Percentiles rank a stretch among this genome's conserved stretches.
Evolutionary conservation across 2,888 invertebrate genomes (phyloP).

Genomic region (Drosophila lacicola): DNA sequence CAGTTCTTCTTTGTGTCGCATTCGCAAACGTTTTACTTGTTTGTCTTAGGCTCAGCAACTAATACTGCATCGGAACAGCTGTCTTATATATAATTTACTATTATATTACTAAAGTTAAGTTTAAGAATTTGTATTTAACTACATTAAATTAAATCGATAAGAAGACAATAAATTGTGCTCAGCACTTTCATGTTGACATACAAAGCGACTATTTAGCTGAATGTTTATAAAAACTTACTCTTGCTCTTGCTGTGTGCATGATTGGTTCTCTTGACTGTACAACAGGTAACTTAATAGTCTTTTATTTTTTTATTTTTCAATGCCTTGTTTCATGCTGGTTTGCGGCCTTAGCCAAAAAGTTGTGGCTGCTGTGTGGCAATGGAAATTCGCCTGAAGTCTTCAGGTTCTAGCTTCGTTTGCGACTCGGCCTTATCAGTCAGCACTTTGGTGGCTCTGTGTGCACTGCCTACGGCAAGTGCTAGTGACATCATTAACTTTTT

Average conservation of each 20-base stretch:
- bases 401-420: neutral
- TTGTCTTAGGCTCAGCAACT: no score
- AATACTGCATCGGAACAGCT: no score
- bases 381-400: neutral
- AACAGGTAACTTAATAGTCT: constrained; percentile 42
- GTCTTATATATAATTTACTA: no score
- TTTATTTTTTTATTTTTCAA: constrained; percentile 9
- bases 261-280: neutral
- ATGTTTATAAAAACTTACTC: no score
- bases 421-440: constrained; percentile 18
- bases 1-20: no score
- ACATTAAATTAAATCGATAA: no score
- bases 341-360: constrained; percentile 16
- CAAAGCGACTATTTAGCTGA: no score
- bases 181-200: no score
- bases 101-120: no score
- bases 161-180: no score
- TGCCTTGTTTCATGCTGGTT: constrained; percentile 11
- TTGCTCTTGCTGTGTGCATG: neutral
- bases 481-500: constrained; percentile 81
- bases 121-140: no score
- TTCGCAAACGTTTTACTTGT: no score
- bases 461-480: constrained; percentile 64
- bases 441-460: constrained; percentile 18
- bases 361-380: neutral